Conservation (phyloP, 92 coral and sea anemone species). For the Anthopleura xanthogrammica region DNA sequence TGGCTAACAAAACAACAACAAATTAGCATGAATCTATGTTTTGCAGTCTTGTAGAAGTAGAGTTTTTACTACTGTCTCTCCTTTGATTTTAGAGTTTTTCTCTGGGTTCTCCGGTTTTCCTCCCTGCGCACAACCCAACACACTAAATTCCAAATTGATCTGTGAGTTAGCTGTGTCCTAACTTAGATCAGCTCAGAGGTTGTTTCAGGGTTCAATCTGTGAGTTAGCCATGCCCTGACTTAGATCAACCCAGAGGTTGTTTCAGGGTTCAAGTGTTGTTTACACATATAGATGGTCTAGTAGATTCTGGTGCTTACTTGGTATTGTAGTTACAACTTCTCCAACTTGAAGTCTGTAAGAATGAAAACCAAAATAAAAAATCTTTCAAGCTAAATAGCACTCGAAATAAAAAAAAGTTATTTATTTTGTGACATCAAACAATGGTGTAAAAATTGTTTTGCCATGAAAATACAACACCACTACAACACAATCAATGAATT, state of each 20-base stretch:
- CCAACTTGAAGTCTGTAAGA: slow-evolving; percentile 91
- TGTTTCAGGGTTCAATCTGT: too few relatives aligned
- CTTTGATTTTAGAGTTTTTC: neutral
- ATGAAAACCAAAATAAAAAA: neutral
- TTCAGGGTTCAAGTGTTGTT: neutral
- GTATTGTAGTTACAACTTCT: slow-evolving; percentile 97
- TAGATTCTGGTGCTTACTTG: slow-evolving; percentile 60
- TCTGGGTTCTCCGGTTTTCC: too few relatives aligned
- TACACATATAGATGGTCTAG: neutral
- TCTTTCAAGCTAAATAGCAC: neutral
- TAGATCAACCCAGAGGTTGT: too few relatives aligned
- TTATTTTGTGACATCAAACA: neutral
- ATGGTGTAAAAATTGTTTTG: neutral
- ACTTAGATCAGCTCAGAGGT: too few relatives aligned
- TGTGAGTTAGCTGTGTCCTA: too few relatives aligned
- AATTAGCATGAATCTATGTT: too few relatives aligned
- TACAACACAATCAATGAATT: neutral
- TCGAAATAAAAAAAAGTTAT: too few relatives aligned
- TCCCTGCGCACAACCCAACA: too few relatives aligned
- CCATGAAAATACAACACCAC: neutral
- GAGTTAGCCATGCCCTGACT: too few relatives aligned
- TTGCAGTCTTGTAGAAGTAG: too few relatives aligned
- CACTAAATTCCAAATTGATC: too few relatives aligned
- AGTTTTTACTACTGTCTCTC: too few relatives aligned
- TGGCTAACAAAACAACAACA: slow-evolving; percentile 50